Evolutionary conservation across 2,888 invertebrate genomes (phyloP).

Genomic region (Nasonovia ribisnigri): DNA sequence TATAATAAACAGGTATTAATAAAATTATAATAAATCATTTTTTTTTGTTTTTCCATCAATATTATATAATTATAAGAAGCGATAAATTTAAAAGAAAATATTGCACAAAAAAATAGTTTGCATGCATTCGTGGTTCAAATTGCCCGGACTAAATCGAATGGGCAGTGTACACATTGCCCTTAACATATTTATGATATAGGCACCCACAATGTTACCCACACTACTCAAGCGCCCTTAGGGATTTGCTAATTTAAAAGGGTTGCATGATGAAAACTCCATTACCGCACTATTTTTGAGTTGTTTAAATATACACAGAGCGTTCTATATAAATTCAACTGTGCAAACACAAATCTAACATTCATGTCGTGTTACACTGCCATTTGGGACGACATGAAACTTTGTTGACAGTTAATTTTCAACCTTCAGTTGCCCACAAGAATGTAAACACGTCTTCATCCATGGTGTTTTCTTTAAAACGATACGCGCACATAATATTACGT

Average conservation of each 20-base stretch:
- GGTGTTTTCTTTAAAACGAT: conserved; percentile 2
- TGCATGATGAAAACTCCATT: conserved; percentile 10
- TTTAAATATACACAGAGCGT: neutral
- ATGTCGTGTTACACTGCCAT: neutral
- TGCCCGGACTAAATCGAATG: too few species aligned
- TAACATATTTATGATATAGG: neutral
- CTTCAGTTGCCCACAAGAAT: neutral
- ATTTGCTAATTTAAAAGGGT: conserved; percentile 33
- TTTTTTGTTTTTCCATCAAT: too few species aligned
- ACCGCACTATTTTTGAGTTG: neutral
- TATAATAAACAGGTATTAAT: too few species aligned
- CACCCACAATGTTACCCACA: neutral
- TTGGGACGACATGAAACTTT: neutral
- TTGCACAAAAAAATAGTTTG: too few species aligned
- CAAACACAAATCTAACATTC: conserved; percentile 21
- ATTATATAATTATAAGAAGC: too few species aligned
- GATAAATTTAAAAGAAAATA: too few species aligned
- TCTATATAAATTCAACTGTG: neutral
- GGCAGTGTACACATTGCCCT: too few species aligned
- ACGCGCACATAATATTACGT: neutral
- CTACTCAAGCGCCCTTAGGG: neutral
- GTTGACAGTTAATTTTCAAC: conserved; percentile 43
- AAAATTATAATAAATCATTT: too few species aligned
- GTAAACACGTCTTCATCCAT: neutral
- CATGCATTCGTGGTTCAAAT: too few species aligned